phyloP scores from a whole-genome alignment of 2,797 vertebrate genomes.

The Poecilia gillii region DNA sequence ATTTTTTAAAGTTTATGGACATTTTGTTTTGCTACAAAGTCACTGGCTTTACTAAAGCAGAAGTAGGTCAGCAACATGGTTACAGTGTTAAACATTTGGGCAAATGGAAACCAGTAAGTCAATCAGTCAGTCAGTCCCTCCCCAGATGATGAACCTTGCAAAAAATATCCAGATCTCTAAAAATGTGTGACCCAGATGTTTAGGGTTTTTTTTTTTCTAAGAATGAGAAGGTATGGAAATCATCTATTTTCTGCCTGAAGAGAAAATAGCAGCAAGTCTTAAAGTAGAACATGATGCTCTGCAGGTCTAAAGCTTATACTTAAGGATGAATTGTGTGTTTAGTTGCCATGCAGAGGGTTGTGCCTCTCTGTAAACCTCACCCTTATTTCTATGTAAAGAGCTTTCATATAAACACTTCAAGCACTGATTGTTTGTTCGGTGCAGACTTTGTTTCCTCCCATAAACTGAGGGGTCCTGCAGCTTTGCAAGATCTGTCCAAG shows the following conservation, averaged over 20 bases:
- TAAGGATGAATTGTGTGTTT: conserved; percentile 55
- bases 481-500: conserved; percentile 51
- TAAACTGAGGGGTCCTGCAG: conserved; percentile 47
- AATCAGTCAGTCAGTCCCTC: neutral
- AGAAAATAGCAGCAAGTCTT: conserved; percentile 61
- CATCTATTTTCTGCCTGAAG: conserved; percentile 41
- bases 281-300: conserved; percentile 42
- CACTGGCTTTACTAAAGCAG: conserved; percentile 8
- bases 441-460: conserved; percentile 57
- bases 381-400: conserved; percentile 60
- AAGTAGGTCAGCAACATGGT: conserved; percentile 12
- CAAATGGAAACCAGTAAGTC: conserved; percentile 31
- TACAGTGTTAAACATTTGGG: conserved; percentile 17
- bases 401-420: conserved; percentile 49
- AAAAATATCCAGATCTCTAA: conserved; percentile 36
- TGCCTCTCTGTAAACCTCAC: conserved; percentile 43
- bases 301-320: conserved; percentile 60
- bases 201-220: conserved; percentile 28
- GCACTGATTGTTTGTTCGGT: conserved; percentile 37
- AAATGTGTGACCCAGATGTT: conserved; percentile 83
- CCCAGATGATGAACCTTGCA: conserved; percentile 36
- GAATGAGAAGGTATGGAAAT: conserved; percentile 47
- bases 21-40: neutral
- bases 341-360: conserved; percentile 40
- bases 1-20: neutral